Conservation (phyloP, 2,888 invertebrate genomes). For the Argyra leucocephala region DNA sequence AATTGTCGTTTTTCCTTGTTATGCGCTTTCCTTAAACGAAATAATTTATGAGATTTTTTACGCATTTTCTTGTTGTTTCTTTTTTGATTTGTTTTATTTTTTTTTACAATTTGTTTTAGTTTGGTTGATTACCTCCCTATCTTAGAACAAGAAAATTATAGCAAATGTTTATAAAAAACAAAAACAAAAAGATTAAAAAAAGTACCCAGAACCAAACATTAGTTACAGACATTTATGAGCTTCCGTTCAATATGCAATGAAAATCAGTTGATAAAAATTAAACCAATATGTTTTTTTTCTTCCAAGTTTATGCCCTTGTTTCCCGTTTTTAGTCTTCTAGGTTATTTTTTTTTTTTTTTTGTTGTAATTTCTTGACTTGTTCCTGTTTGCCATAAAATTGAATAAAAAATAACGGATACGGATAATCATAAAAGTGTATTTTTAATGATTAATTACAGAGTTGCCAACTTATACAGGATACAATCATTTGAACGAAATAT, state of each 20-base stretch:
- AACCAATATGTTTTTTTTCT: not conserved
- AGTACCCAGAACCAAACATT: not conserved
- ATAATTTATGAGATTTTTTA: not conserved
- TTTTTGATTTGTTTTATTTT: not conserved
- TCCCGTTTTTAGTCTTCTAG: no score
- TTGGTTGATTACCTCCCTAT: not conserved
- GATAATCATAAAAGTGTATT: no score
- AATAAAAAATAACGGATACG: no score
- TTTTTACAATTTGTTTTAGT: not conserved
- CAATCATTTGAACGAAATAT: no score
- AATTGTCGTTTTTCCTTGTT: not conserved
- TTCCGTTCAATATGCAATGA: not conserved
- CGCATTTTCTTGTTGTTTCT: not conserved
- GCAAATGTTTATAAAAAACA: not conserved
- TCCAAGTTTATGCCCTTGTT: no score
- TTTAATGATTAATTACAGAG: no score
- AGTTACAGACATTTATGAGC: constrained; percentile 3
- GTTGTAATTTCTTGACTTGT: not conserved
- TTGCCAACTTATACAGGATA: no score
- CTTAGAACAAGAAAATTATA: not conserved
- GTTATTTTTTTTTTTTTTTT: no score
- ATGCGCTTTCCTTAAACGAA: not conserved
- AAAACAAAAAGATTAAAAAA: no score
- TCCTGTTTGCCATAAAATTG: no score
- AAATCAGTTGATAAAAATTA: not conserved